These are phyloP conservation scores for Pollenia angustigena DNA, from an alignment of 2,888 invertebrate genomes.

Conservation along the genomic window DNA sequence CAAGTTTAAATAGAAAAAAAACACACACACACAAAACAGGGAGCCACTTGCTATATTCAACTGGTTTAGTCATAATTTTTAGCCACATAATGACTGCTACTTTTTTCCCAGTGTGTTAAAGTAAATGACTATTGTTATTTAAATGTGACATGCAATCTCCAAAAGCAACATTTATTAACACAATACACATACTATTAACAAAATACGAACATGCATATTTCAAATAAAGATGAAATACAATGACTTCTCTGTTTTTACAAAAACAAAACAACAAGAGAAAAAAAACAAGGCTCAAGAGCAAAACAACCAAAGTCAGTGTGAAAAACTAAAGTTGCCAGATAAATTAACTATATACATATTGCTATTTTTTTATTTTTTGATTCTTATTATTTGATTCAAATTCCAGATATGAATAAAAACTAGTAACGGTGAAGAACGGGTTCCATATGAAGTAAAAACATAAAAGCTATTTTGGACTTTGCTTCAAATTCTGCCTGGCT, in stretches of 20 bases:
- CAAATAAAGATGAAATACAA: background rate
- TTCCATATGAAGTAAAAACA: too few relatives aligned
- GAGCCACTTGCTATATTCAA: slow-evolving; percentile 18
- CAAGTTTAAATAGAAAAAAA: slow-evolving; percentile 20
- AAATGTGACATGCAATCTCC: slow-evolving; percentile 50
- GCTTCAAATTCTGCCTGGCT: too few relatives aligned
- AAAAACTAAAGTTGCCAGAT: background rate
- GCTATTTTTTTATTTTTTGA: too few relatives aligned
- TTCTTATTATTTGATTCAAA: too few relatives aligned
- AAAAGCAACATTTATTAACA: slow-evolving; percentile 43
- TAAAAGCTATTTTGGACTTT: too few relatives aligned
- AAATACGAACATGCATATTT: background rate
- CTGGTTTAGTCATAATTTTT: slow-evolving; percentile 23
- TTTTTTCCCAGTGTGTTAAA: slow-evolving; percentile 11
- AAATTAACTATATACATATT: background rate
- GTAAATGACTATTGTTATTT: slow-evolving; percentile 12
- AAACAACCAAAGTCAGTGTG: background rate
- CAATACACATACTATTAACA: background rate
- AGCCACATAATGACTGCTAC: slow-evolving; percentile 26
- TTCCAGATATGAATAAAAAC: too few relatives aligned
- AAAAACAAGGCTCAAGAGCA: background rate
- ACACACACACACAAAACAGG: background rate
- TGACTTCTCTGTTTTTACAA: slow-evolving; percentile 1
- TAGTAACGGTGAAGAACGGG: too few relatives aligned
- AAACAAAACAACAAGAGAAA: background rate